Conservation (phyloP, 2,113 vertebrate genomes). For the Probosciger aterrimus region DNA sequence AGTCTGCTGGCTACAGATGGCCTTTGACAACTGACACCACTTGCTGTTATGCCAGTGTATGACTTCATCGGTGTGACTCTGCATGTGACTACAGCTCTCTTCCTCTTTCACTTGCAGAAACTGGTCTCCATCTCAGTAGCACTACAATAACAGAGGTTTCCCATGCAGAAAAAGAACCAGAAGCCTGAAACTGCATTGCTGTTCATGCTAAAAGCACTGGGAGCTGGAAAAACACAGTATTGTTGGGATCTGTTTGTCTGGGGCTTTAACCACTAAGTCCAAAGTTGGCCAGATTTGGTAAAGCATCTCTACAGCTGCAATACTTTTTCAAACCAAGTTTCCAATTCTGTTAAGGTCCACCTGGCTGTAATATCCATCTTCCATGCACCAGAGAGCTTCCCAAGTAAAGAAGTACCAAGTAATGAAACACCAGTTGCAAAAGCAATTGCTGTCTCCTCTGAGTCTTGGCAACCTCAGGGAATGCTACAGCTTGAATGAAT, state of each 20-base stretch:
- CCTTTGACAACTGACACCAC: slow-evolving; percentile 66
- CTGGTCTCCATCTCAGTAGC: background rate
- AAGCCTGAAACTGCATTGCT: background rate
- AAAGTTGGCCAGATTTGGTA: background rate
- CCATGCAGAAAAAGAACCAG: background rate
- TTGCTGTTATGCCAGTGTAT: slow-evolving; percentile 54
- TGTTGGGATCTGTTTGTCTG: background rate
- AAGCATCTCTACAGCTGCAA: background rate
- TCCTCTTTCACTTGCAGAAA: slow-evolving; percentile 29
- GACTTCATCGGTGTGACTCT: slow-evolving; percentile 66
- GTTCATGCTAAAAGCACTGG: background rate
- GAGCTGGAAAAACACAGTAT: background rate
- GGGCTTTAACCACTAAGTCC: background rate
- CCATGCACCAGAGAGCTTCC: background rate
- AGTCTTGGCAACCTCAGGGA: background rate
- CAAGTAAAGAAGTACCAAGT: background rate
- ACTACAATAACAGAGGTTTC: background rate
- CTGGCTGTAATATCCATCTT: background rate
- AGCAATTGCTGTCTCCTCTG: background rate
- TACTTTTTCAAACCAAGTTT: background rate
- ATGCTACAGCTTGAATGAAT: slow-evolving; percentile 1
- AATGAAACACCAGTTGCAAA: background rate
- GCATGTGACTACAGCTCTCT: slow-evolving; percentile 56
- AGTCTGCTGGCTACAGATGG: slow-evolving; percentile 62
- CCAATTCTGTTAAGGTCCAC: background rate